Evolutionary conservation across 2,888 invertebrate genomes (phyloP).

Genomic region (Tupiocoris notatus): DNA sequence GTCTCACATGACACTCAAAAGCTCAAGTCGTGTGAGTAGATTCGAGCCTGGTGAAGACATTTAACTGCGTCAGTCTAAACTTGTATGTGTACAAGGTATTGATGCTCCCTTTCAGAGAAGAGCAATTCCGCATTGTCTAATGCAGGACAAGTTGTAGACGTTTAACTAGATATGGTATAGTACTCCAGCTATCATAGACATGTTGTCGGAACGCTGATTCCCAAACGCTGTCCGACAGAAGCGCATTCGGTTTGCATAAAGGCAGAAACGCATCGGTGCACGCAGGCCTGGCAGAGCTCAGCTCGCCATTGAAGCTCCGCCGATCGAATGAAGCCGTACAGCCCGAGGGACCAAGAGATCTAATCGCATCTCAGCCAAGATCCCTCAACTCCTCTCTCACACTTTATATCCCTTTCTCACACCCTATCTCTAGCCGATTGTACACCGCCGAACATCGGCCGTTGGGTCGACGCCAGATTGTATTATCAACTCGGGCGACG

Average conservation of each 20-base stretch:
- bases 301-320: not conserved
- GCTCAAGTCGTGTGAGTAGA: too few species aligned
- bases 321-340: not conserved
- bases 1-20: too few species aligned
- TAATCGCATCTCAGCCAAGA: not conserved
- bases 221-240: not conserved
- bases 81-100: too few species aligned
- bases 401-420: not conserved
- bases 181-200: too few species aligned
- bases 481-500: not conserved
- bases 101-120: too few species aligned
- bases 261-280: not conserved
- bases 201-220: not conserved
- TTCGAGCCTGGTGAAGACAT: too few species aligned
- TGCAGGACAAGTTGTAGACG: too few species aligned
- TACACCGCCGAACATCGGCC: not conserved
- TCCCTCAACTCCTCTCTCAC: not conserved
- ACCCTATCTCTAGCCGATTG: not conserved
- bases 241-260: not conserved
- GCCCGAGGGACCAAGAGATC: not conserved
- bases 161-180: too few species aligned
- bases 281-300: too few species aligned
- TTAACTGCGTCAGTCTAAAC: too few species aligned
- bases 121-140: too few species aligned
- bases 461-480: not conserved